Conservation (phyloP, 92 coral and sea anemone genomes). For the Palythoa caribaeorum region DNA sequence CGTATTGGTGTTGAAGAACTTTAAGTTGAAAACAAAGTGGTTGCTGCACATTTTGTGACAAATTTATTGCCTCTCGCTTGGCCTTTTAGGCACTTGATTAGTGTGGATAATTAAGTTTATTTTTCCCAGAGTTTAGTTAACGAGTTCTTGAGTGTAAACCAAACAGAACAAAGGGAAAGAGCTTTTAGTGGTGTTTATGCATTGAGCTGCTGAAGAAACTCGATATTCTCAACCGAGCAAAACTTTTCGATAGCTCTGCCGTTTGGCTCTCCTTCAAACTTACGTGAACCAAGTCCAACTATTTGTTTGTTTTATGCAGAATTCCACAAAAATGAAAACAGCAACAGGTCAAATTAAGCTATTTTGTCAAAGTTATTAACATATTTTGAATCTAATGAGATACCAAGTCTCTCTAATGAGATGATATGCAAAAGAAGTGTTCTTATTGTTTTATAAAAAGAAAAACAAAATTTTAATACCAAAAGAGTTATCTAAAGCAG, state of each 20-base stretch:
- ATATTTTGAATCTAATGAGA: conserved; percentile 22
- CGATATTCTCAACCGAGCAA: background rate
- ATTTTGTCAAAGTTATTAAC: background rate
- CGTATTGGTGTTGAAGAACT: background rate
- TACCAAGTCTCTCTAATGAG: conserved; percentile 6
- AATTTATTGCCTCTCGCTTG: background rate
- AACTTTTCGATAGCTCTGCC: conserved; percentile 22
- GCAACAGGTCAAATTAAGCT: conserved; percentile 12
- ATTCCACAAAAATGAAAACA: background rate
- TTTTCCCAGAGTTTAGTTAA: conserved; percentile 19
- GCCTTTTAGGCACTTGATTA: conserved; percentile 3
- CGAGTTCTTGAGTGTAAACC: conserved; percentile 43
- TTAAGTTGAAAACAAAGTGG: background rate
- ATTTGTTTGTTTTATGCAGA: conserved; percentile 1
- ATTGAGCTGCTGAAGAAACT: background rate
- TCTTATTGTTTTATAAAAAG: background rate
- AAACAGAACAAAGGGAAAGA: conserved; percentile 24
- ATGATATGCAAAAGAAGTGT: conserved; percentile 9
- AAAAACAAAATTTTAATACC: conserved; percentile 28
- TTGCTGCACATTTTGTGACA: conserved; percentile 10
- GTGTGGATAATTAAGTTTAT: background rate
- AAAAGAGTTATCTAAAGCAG: background rate
- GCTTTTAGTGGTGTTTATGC: conserved; percentile 35
- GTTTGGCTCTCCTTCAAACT: background rate
- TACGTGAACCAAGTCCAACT: background rate